Base-by-base conservation (phyloP, 35 echinoderm and acorn worm species). In the Heliocidaris erythrogramma region DNA sequence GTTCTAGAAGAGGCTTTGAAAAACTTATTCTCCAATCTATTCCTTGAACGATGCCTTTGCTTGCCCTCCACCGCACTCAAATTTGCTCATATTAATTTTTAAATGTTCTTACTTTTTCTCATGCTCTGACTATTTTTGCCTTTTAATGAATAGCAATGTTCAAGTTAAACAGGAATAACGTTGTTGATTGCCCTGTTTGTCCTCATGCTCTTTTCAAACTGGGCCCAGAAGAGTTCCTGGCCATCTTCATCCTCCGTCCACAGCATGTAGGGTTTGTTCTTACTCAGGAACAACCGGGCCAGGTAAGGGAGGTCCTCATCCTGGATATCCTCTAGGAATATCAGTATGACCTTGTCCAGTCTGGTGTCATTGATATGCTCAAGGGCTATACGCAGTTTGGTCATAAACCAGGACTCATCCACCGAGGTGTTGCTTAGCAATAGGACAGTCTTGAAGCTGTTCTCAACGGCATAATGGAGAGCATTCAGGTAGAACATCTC, bases 201-300 rank as follows among this genome's bases (percentile, higher is more conserved):
- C 30, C 87, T 89, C 87, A 89, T 89, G 87, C 18, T 89, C 31
- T 89, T 89, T 27, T 89, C 87, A 47, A 89, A 89, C 31, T 32
- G 31, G 30, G 87, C 87, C 87, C 87, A 89, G 87, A 89, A 89
- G 17, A 89, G 87, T 89, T 89, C 87, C 32, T 89, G 87, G 11
- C 87, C 87, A 89, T 89, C 87, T 47, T 35, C 87, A 89, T 89
- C 87, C 31, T 89, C 87, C 4, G 87, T 89, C 87, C 87, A 89
- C 31, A 89, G 47, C 87, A 89, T 89, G 30, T 89, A 89, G 11
- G 87, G 87, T 48, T 48, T 89, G 87, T 89, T 89, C 87, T 48
- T 89, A 89, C 87, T 47, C 87, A 89, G 29, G 47, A 89, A 89
- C 31, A 89, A 48, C 87, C 87, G 3, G 30, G 31, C 87, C 31